Evolutionary conservation across 2,888 invertebrate genomes (phyloP).

Genomic region (Kryphioiulus occultus): DNA sequence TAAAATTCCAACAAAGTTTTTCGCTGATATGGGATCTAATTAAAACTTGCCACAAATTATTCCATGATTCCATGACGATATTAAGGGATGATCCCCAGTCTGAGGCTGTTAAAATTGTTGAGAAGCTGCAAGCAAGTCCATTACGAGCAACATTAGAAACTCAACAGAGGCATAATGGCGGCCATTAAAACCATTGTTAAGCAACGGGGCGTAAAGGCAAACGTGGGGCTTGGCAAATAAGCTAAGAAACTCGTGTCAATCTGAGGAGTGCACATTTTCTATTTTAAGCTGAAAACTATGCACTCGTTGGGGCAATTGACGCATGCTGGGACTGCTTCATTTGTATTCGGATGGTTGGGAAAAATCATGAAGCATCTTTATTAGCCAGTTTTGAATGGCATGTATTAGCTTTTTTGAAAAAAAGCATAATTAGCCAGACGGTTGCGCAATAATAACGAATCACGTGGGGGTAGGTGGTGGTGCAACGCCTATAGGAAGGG

Average conservation of each 20-base stretch:
- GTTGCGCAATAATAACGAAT: neutral
- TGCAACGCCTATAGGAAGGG: neutral
- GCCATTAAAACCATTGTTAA: neutral
- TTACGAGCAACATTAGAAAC: neutral
- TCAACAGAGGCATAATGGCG: neutral
- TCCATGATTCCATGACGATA: neutral
- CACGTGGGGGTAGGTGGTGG: neutral
- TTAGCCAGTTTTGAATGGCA: neutral
- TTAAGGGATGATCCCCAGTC: neutral
- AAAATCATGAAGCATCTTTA: neutral
- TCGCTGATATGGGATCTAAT: neutral
- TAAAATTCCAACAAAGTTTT: too few relatives aligned
- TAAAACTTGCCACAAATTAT: neutral
- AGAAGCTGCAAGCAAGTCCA: neutral
- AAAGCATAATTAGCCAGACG: neutral
- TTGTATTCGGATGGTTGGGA: neutral
- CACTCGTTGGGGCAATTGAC: neutral
- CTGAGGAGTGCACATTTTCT: neutral
- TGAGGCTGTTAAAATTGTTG: neutral
- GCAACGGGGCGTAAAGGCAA: neutral
- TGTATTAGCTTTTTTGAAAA: neutral
- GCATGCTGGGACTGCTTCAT: neutral
- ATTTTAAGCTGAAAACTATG: neutral
- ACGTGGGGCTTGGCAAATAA: neutral
- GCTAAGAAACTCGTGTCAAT: neutral